Percentiles rank a stretch among this genome's conserved stretches.
Conservation (phyloP, 2,113 vertebrate genomes). For the Gallinago undulata region DNA sequence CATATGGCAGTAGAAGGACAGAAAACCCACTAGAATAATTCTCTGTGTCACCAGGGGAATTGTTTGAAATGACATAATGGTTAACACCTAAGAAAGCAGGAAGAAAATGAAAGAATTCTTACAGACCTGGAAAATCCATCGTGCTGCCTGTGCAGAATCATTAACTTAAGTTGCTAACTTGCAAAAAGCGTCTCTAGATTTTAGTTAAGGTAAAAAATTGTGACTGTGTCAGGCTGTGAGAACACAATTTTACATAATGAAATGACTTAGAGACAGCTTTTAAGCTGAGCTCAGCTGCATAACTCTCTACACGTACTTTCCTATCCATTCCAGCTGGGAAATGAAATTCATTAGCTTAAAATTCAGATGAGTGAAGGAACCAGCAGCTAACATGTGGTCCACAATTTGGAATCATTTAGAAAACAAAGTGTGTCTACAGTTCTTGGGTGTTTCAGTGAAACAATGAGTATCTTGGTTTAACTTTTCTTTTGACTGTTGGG, state of each 20-base stretch:
- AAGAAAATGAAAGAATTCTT: neutral
- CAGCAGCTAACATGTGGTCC: neutral
- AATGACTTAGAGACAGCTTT: neutral
- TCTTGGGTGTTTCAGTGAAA: neutral
- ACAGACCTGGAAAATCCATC: neutral
- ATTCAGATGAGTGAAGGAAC: neutral
- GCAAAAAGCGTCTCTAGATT: neutral
- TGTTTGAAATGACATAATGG: neutral
- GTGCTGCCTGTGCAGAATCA: neutral
- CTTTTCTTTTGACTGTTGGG: neutral
- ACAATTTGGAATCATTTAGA: neutral
- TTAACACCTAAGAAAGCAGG: neutral
- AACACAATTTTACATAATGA: neutral
- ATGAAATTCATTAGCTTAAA: neutral
- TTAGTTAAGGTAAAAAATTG: neutral
- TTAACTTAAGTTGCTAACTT: neutral
- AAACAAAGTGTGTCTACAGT: neutral
- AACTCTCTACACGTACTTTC: neutral
- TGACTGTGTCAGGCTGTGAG: neutral
- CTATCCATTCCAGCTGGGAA: neutral
- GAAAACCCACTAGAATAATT: slow-evolving; percentile 23
- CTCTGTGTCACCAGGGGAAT: neutral
- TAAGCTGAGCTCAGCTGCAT: neutral
- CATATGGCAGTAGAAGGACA: slow-evolving; percentile 9
- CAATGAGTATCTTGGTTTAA: neutral